A percentile compares a stretch with the other conserved stretches of the same genome.
These are phyloP conservation scores for Rhadinocentrus ornatus DNA, from an alignment of 2,797 vertebrate species.

Conservation along the genomic window DNA sequence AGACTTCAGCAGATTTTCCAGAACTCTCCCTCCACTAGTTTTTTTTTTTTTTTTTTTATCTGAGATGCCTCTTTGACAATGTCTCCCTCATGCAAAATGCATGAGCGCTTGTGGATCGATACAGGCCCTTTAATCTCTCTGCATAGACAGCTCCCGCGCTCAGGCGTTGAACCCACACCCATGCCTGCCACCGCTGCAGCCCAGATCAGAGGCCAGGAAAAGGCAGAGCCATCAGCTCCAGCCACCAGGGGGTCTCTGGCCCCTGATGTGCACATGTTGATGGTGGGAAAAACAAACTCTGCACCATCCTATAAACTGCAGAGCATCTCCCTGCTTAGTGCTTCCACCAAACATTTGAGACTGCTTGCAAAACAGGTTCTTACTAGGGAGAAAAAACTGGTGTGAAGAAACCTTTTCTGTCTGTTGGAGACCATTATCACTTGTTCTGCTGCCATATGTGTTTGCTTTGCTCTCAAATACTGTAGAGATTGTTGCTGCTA, in stretches of 20 bases:
- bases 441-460: constrained; percentile 1
- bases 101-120: constrained; percentile 78
- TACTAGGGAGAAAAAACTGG: not conserved
- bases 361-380: constrained; percentile 21
- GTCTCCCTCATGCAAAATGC: constrained; percentile 81
- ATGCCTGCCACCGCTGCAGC: constrained; percentile 61
- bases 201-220: constrained; percentile 66
- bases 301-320: constrained; percentile 10
- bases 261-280: constrained; percentile 24
- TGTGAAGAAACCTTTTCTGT: constrained; percentile 15
- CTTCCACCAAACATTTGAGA: constrained; percentile 18
- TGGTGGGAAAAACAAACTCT: constrained; percentile 3
- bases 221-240: constrained; percentile 20
- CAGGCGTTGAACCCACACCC: constrained; percentile 65
- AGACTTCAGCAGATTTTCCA: constrained; percentile 72
- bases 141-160: constrained; percentile 71
- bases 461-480: not conserved
- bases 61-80: constrained; percentile 78
- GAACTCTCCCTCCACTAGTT: constrained; percentile 54
- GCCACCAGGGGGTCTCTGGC: constrained; percentile 30
- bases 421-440: constrained; percentile 27
- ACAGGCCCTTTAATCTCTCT: constrained; percentile 77
- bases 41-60: constrained; percentile 55
- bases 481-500: constrained; percentile 1
- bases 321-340: not conserved